Base-by-base conservation (phyloP, 2,113 vertebrate genomes). In the Eudyptes chrysolophus region DNA sequence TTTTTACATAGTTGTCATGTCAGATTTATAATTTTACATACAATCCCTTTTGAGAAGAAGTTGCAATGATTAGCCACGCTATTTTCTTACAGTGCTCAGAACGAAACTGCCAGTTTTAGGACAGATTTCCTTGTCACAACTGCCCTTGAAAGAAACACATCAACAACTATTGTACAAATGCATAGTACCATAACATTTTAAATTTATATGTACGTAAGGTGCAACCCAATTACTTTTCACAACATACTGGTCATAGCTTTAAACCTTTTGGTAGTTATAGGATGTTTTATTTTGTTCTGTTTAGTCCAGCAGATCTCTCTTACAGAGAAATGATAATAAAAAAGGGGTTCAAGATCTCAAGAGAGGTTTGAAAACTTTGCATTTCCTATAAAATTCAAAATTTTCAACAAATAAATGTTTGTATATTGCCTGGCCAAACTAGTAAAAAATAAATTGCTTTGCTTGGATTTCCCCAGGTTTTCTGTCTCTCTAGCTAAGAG, bases 391-490 rank as follows among this genome's bases (percentile, higher is more conserved):
- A 98, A 98, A 98, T 97, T 95, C 82, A 95, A 96, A 95, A 89
- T 81, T 97, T 96, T 95, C 94, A 94, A 92, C 89, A 97, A 98
- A 92, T 71, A 95, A 96, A 42, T 95, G 49, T 89, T 97, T 95
- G 65, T 96, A 98, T 98, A 98, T 98, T 98, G 97, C 97, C 96
- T 97, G 95, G 75, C 75, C 87, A 96, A 97, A 94, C 95, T 87
- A 85, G 83, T 95, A 97, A 97, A 98, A 98, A 98, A 97, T 93
- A 97, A 97, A 97, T 96, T 97, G 96, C 94, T 96, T 96, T 97
- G 60, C 71, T 96, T 92, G 64, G 82, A 94, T 96, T 95, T 96
- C 70, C 92, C 84, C 81, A 94, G 86, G 83, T 83, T 89, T 83
- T 86, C 64, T 76, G 18, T 64, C 74, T 96, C 94, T 84, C 48